These are phyloP conservation scores for Xestia rhomboidea DNA, from an alignment of 2,888 invertebrate species.

Conservation along the genomic window DNA sequence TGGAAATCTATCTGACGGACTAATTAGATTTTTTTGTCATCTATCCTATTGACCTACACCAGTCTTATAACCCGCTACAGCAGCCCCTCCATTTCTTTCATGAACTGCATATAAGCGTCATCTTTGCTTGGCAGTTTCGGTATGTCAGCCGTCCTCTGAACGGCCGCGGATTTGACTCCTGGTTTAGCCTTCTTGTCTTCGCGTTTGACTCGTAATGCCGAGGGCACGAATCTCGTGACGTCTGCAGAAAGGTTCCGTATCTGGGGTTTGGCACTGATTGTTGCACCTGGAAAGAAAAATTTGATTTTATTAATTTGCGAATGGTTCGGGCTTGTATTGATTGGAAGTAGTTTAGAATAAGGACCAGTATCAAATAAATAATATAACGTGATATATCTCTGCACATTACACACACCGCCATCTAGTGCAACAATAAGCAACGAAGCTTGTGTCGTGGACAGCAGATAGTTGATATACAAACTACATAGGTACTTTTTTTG, in stretches of 20 bases:
- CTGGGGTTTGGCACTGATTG: conserved; percentile 99
- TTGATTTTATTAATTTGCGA: not conserved
- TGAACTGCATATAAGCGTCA: conserved; percentile 99
- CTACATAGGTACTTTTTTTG: too few species aligned
- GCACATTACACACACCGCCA: too few species aligned
- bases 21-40: too few species aligned
- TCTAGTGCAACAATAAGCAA: too few species aligned
- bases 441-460: too few species aligned
- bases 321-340: not conserved
- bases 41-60: conserved; percentile 35
- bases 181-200: conserved; percentile 93
- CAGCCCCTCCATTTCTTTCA: conserved; percentile 99
- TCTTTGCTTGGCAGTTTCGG: conserved; percentile 95
- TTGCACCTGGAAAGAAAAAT: conserved; percentile 91
- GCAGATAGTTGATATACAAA: too few species aligned
- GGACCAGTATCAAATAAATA: not conserved
- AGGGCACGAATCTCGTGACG: conserved; percentile 98
- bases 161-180: conserved; percentile 86
- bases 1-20: too few species aligned
- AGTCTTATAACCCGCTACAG: conserved; percentile 89
- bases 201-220: conserved; percentile 97
- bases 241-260: conserved; percentile 98
- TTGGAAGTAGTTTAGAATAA: not conserved
- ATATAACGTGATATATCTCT: too few species aligned
- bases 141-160: conserved; percentile 89